A percentile compares a stretch with the other conserved stretches of the same genome.
Evolutionary conservation across 2,113 vertebrate genomes (phyloP).

Genomic region (Menidia beryllina): DNA sequence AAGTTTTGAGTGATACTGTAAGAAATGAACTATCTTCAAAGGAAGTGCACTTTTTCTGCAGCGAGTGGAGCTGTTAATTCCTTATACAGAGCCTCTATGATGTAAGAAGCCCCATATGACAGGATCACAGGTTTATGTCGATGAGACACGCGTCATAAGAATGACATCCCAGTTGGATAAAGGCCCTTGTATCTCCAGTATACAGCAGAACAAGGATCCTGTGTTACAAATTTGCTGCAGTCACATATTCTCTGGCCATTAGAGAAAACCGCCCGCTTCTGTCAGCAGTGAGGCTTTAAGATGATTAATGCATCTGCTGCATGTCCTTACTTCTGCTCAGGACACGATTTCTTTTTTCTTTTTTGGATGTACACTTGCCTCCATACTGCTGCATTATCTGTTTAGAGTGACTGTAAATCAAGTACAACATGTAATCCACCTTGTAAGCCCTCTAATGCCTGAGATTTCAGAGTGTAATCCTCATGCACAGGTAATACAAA

Average conservation of each 20-base stretch:
- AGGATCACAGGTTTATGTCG: conserved; percentile 48
- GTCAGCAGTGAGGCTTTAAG: conserved; percentile 26
- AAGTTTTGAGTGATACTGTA: no score
- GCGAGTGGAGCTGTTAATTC: conserved; percentile 1
- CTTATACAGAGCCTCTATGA: conserved; percentile 14
- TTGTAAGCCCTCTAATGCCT: conserved; percentile 74
- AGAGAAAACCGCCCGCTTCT: conserved; percentile 53
- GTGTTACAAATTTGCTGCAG: conserved; percentile 34
- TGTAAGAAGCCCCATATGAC: conserved; percentile 14
- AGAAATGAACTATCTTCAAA: not conserved
- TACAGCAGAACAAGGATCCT: conserved; percentile 24
- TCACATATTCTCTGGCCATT: conserved; percentile 37
- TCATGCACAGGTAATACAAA: conserved; percentile 56
- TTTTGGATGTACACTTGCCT: conserved; percentile 5
- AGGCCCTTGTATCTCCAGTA: conserved; percentile 15
- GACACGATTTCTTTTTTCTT: not conserved
- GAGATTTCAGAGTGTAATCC: conserved; percentile 75
- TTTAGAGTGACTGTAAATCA: conserved; percentile 51
- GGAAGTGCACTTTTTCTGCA: not conserved
- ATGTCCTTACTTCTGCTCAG: conserved; percentile 17
- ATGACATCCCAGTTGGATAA: conserved; percentile 25
- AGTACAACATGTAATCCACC: conserved; percentile 68
- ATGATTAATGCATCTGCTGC: conserved; percentile 44
- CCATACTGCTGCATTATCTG: conserved; percentile 46
- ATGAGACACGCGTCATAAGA: conserved; percentile 33